These are phyloP conservation scores for Julus scandinavius DNA, from an alignment of 2,888 invertebrate genomes.

Conservation along the genomic window DNA sequence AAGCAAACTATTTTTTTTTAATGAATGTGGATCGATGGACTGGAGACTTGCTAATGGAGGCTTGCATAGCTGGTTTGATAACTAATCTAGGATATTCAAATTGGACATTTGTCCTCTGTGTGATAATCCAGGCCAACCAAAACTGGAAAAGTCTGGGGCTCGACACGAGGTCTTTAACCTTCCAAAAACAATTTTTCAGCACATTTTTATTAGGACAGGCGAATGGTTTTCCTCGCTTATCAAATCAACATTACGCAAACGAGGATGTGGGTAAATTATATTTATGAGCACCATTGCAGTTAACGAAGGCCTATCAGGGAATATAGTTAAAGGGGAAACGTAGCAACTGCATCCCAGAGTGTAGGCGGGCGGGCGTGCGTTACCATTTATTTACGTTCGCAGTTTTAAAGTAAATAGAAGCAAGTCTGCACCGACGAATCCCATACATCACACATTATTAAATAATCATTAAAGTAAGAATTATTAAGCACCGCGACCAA, in stretches of 20 bases:
- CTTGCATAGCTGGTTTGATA: background rate
- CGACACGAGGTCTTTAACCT: background rate
- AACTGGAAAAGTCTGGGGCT: background rate
- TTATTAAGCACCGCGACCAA: background rate
- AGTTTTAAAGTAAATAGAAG: constrained; percentile 30
- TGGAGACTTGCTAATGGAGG: background rate
- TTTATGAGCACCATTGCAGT: background rate
- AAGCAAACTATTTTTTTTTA: too few relatives aligned
- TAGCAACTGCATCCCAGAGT: background rate
- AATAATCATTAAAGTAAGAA: background rate
- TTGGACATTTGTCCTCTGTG: background rate
- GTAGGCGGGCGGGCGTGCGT: background rate
- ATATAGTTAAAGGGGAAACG: constrained; percentile 21
- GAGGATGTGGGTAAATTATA: constrained; percentile 27
- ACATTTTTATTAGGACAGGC: background rate
- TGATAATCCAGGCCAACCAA: background rate
- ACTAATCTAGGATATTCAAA: background rate
- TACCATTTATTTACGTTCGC: constrained; percentile 19
- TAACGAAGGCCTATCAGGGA: constrained; percentile 3
- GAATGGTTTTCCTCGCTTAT: constrained; percentile 3
- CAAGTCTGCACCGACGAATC: background rate
- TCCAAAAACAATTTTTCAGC: background rate
- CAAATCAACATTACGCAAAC: background rate
- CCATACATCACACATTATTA: background rate
- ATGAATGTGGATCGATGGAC: too few relatives aligned